These are phyloP conservation scores for Phallusia fumigata DNA, from an alignment of 23 tunicate species.

Conservation along the genomic window DNA sequence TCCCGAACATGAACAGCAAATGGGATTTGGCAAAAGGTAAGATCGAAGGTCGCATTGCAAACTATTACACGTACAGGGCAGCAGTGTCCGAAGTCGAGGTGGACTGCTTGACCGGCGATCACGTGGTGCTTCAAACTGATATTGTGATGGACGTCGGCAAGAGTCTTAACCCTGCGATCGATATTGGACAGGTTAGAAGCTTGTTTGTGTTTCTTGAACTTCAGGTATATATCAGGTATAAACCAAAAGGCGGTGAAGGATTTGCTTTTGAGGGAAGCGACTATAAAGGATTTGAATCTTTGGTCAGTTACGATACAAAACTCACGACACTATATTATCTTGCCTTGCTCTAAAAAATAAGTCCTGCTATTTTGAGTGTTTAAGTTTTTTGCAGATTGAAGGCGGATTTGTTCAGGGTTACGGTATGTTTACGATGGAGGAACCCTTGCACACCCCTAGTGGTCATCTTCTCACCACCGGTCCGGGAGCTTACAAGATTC, in stretches of 20 bases:
- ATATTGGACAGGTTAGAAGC: constrained; percentile 71
- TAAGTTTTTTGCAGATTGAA: constrained; percentile 54
- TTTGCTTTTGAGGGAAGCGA: too few relatives aligned
- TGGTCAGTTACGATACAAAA: too few relatives aligned
- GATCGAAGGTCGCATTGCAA: constrained; percentile 24
- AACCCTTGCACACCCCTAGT: constrained; percentile 48
- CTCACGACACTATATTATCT: too few relatives aligned
- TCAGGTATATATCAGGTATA: background rate
- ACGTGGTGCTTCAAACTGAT: constrained; percentile 59
- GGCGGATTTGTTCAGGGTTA: constrained; percentile 86
- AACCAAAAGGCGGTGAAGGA: background rate
- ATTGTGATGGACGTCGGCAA: constrained; percentile 89
- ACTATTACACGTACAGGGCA: constrained; percentile 56
- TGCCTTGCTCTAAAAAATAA: too few relatives aligned
- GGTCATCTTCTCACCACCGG: constrained; percentile 71
- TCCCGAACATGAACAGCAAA: constrained; percentile 35
- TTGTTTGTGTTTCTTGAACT: background rate
- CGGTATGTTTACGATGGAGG: constrained; percentile 78
- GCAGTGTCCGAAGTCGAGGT: constrained; percentile 80
- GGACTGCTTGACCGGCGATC: constrained; percentile 90
- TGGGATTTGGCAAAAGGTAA: constrained; percentile 65
- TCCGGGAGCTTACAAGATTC: constrained; percentile 92
- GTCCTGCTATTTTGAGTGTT: too few relatives aligned
- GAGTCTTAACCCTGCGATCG: constrained; percentile 78
- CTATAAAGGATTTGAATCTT: too few relatives aligned